Conservation (phyloP, 2,888 invertebrate species). For the Hetaerina titia region DNA sequence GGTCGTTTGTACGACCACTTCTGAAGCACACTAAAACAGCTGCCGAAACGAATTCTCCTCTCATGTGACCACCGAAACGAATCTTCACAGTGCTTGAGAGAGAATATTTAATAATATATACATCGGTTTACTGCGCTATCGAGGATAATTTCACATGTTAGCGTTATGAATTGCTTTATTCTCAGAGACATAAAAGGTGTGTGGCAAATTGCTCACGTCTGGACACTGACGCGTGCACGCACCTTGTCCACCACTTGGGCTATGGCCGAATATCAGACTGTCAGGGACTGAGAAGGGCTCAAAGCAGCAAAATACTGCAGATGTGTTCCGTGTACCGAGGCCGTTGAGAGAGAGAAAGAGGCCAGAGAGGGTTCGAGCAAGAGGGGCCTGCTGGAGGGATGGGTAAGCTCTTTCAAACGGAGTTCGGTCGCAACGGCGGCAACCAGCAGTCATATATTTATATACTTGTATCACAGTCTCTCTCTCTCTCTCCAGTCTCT, state of each 20-base stretch:
- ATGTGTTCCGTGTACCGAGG: constrained; percentile 4
- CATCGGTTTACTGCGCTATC: constrained; percentile 2
- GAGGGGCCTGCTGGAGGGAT: background rate
- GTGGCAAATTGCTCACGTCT: background rate
- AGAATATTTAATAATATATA: background rate
- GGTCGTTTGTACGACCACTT: background rate
- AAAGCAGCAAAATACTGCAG: constrained; percentile 10
- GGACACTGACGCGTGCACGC: constrained; percentile 13
- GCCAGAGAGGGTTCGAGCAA: background rate
- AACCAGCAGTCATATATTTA: background rate
- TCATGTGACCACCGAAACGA: background rate
- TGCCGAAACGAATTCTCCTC: background rate
- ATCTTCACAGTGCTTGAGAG: background rate
- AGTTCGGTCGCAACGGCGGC: background rate
- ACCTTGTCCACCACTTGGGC: constrained; percentile 16
- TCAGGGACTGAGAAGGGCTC: background rate
- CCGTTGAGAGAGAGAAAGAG: background rate
- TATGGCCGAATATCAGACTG: background rate
- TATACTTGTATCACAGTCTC: background rate
- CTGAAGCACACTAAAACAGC: background rate
- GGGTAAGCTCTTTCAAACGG: background rate
- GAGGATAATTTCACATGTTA: background rate
- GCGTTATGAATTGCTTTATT: background rate
- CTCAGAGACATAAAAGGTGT: background rate
- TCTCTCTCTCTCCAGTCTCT: background rate